Conservation (phyloP, 2,113 vertebrate genomes). For the cattle (Bos taurus) region DNA sequence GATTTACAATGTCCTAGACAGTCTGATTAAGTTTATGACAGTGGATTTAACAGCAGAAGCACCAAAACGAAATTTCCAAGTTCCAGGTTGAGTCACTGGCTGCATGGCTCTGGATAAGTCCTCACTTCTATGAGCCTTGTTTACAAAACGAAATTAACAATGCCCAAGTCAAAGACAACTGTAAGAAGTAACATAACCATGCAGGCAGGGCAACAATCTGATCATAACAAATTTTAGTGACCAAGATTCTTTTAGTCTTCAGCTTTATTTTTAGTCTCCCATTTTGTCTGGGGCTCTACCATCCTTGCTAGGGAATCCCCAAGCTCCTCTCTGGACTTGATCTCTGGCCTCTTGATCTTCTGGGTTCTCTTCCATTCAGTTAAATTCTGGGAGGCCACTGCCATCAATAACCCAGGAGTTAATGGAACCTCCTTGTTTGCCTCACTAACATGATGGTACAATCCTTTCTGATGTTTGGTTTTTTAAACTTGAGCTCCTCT, state of each 20-base stretch:
- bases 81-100: neutral
- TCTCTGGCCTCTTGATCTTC: neutral
- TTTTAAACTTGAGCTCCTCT: neutral
- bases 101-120: neutral
- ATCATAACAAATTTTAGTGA: neutral
- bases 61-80: neutral
- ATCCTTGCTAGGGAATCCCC: neutral
- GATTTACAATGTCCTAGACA: neutral
- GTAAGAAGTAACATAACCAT: neutral
- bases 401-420: neutral
- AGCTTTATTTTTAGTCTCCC: neutral
- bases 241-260: neutral
- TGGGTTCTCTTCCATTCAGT: neutral
- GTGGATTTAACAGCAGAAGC: neutral
- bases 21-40: neutral
- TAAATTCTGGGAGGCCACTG: neutral
- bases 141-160: neutral
- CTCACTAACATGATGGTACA: neutral
- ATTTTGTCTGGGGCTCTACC: neutral
- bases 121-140: neutral
- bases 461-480: neutral
- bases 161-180: neutral
- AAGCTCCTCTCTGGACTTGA: neutral
- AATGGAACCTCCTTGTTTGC: neutral
- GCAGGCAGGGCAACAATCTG: accelerated